These are phyloP conservation scores for Lophotis ruficrista DNA, from an alignment of 2,113 vertebrate species.

Conservation along the genomic window DNA sequence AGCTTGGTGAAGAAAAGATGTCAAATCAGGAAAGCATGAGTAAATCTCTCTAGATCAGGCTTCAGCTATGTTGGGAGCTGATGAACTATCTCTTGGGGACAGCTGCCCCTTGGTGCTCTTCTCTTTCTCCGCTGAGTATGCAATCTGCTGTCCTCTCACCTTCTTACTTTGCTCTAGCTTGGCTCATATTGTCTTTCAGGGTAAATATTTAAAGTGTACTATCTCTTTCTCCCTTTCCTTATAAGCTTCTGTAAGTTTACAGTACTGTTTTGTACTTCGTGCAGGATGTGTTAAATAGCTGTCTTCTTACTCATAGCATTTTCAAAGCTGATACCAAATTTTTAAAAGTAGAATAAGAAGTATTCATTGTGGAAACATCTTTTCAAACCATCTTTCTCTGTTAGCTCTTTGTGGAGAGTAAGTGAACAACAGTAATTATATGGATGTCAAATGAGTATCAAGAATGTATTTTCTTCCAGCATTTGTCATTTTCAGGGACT, in stretches of 20 bases:
- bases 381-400: not conserved
- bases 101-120: not conserved
- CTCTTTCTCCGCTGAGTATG: not conserved
- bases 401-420: not conserved
- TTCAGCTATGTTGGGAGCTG: not conserved
- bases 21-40: not conserved
- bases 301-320: not conserved
- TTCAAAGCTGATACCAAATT: not conserved
- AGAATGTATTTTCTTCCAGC: not conserved
- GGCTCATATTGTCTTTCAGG: not conserved
- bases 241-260: not conserved
- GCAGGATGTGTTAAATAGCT: not conserved
- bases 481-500: not conserved
- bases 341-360: not conserved
- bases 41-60: accelerated
- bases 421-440: not conserved
- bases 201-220: not conserved
- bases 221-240: not conserved
- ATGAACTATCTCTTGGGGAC: not conserved
- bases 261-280: not conserved
- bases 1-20: not conserved
- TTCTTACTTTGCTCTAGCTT: not conserved
- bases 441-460: not conserved
- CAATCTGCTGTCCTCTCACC: not conserved
- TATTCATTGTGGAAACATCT: not conserved